phyloP scores from a whole-genome alignment of 2,888 invertebrate species.

The Flexamia atlantica region DNA sequence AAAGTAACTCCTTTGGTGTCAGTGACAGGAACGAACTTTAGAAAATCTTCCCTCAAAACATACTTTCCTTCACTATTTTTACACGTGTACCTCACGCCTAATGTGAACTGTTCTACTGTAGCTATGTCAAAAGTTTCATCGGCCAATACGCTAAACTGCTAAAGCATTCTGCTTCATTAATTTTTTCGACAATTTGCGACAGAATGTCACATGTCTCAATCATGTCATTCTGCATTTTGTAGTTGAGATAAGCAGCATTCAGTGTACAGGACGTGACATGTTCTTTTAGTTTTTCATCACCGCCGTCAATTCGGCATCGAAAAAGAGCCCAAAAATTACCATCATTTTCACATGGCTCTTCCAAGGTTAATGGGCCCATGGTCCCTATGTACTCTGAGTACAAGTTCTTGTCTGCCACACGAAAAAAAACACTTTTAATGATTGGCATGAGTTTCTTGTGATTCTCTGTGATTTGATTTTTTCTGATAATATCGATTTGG shows the following conservation, averaged over 20 bases:
- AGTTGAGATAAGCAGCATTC: background rate
- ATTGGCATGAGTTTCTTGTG: conserved; percentile 18
- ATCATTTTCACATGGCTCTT: conserved; percentile 12
- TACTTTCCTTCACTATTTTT: conserved; percentile 33
- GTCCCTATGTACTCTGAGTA: conserved; percentile 15
- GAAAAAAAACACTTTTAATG: no score
- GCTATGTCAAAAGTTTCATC: conserved; percentile 71
- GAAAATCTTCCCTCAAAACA: conserved; percentile 67
- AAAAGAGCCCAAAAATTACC: conserved; percentile 37
- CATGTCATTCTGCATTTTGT: conserved; percentile 61
- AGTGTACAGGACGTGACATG: background rate
- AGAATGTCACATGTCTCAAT: conserved; percentile 68
- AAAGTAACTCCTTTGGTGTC: conserved; percentile 53
- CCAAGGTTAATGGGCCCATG: background rate
- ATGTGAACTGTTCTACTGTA: conserved; percentile 70
- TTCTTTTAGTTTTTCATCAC: conserved; percentile 3
- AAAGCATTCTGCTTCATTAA: conserved; percentile 70
- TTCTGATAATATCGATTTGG: conserved; percentile 13
- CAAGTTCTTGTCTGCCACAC: conserved; percentile 32
- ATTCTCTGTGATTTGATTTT: background rate
- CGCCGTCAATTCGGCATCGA: conserved; percentile 4
- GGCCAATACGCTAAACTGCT: conserved; percentile 71
- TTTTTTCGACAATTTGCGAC: conserved; percentile 68
- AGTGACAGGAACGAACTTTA: conserved; percentile 69
- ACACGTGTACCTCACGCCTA: conserved; percentile 69